phyloP scores from a whole-genome alignment of 2,888 invertebrate genomes.

The Polia nebulosa region DNA sequence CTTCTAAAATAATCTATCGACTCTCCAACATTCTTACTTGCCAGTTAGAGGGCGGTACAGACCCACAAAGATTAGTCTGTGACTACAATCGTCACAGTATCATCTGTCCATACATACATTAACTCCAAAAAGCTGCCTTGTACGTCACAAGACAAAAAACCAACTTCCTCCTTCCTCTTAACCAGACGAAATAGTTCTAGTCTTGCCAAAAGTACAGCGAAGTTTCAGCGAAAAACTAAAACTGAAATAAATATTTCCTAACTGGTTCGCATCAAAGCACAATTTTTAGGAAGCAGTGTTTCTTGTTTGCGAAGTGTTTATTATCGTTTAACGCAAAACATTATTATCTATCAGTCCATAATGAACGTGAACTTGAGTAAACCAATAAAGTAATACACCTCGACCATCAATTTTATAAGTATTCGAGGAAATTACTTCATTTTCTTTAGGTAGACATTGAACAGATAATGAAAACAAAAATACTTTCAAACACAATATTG shows the following conservation, averaged over 20 bases:
- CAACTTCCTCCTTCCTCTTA: background rate
- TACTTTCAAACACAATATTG: slow-evolving; percentile 19
- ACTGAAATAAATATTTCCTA: background rate
- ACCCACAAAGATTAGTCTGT: too few relatives aligned
- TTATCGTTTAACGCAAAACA: background rate
- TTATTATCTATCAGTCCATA: slow-evolving; percentile 9
- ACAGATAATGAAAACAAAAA: slow-evolving; percentile 44
- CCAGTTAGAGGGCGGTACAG: too few relatives aligned
- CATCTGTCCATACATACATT: background rate
- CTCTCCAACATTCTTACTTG: too few relatives aligned
- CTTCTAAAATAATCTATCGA: too few relatives aligned
- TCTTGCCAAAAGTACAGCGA: background rate
- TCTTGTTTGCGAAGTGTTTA: slow-evolving; percentile 10
- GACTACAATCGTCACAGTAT: too few relatives aligned
- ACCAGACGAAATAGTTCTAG: background rate
- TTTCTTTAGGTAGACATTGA: slow-evolving; percentile 26
- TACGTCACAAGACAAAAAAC: background rate
- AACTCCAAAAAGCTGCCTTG: background rate
- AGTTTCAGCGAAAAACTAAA: background rate
- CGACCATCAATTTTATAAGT: slow-evolving; percentile 2
- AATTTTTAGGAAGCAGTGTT: slow-evolving; percentile 2
- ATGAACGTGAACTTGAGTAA: slow-evolving; percentile 32
- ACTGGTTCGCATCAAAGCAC: background rate
- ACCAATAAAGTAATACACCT: slow-evolving; percentile 14
- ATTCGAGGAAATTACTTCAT: slow-evolving; percentile 17